A percentile compares a stretch with the other conserved stretches of the same genome.
Conservation (phyloP, 2,797 vertebrate species). For the Buceros bicornis region DNA sequence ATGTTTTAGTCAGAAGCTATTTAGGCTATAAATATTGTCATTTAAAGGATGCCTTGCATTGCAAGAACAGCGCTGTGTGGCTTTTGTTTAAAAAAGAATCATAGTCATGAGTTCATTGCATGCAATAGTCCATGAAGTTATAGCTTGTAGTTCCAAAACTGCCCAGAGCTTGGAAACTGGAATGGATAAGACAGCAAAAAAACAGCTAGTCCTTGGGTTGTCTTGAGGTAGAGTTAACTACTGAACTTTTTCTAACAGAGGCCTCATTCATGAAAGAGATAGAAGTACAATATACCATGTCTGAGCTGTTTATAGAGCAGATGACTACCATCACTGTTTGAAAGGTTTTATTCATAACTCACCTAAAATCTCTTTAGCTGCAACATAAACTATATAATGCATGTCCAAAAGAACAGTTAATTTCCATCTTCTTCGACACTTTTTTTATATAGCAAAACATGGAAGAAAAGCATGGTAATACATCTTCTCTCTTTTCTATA, state of each 20-base stretch:
- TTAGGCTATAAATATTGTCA: neutral
- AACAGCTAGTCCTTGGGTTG: neutral
- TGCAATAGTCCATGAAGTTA: conserved; percentile 2
- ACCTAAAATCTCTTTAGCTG: neutral
- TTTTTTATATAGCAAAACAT: neutral
- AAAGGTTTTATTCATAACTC: neutral
- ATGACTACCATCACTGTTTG: neutral
- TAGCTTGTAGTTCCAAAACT: neutral
- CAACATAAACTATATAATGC: neutral
- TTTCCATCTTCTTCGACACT: neutral
- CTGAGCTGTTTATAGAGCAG: neutral
- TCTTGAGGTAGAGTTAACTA: neutral
- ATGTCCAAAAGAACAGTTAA: neutral
- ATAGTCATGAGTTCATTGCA: neutral
- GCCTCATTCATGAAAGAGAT: accelerated
- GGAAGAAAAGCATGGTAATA: neutral
- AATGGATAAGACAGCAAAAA: neutral
- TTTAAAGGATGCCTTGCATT: neutral
- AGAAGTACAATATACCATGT: neutral
- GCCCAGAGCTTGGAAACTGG: neutral
- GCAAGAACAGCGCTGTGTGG: neutral
- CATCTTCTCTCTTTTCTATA: neutral
- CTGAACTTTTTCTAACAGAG: neutral
- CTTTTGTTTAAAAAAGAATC: neutral
- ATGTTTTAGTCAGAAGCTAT: neutral